phyloP scores from a whole-genome alignment of 1,140 invertebrate genomes.

The Meloidogyne floridensis region DNA sequence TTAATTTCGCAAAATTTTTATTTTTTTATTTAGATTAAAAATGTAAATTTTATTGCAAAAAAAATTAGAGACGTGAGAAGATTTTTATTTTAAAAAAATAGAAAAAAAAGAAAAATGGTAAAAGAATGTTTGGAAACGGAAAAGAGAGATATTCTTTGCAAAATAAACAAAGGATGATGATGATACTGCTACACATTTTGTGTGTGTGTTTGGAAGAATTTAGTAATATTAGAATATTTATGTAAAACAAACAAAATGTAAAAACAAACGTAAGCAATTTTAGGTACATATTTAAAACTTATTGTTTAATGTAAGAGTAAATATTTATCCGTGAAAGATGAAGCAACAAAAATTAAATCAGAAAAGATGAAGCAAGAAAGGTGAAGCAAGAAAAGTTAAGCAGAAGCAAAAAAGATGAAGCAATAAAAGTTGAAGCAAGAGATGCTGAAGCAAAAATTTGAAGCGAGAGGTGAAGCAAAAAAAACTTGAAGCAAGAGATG shows the following conservation, averaged over 20 bases:
- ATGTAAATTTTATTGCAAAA: not conserved
- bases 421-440: too few relatives aligned
- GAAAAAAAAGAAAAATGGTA: not conserved
- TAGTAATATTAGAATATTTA: not conserved
- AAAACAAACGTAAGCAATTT: not conserved
- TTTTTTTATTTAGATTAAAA: not conserved
- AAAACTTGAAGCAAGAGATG: too few relatives aligned
- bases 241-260: conserved; percentile 1
- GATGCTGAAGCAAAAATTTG: too few relatives aligned
- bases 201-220: not conserved
- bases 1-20: too few relatives aligned
- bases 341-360: too few relatives aligned
- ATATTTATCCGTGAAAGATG: not conserved
- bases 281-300: not conserved
- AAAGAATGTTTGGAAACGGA: not conserved
- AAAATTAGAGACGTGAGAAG: not conserved
- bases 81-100: not conserved
- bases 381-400: too few relatives aligned
- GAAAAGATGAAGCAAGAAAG: too few relatives aligned
- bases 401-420: too few relatives aligned
- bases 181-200: not conserved
- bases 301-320: not conserved
- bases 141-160: not conserved
- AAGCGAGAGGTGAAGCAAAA: too few relatives aligned
- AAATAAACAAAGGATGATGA: not conserved